A percentile compares a stretch with the other conserved stretches of the same genome.
These are phyloP conservation scores for Gymnocypris eckloni DNA, from an alignment of 2,797 vertebrate species.

Conservation along the genomic window DNA sequence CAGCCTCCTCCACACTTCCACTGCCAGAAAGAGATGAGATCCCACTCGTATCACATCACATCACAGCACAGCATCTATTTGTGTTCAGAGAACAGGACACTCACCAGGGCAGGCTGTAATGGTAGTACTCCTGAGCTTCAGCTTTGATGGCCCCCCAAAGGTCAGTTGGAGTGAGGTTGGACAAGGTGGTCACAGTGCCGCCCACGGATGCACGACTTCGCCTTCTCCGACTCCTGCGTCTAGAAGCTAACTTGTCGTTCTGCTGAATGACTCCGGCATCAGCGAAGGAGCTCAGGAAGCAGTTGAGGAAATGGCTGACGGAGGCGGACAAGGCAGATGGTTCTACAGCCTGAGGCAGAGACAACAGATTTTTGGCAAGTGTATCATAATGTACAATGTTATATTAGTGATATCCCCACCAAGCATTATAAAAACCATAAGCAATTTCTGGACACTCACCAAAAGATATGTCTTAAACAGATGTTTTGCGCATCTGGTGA, in stretches of 20 bases:
- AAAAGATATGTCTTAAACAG: conserved; percentile 93
- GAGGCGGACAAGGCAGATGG: conserved; percentile 90
- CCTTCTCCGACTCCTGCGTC: conserved; percentile 87
- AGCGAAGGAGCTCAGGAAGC: conserved; percentile 91
- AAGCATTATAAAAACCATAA: background rate
- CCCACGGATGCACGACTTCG: conserved; percentile 84
- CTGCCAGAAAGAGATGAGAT: conserved; percentile 72
- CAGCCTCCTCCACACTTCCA: conserved; percentile 86
- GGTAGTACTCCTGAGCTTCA: conserved; percentile 88
- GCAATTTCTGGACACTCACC: conserved; percentile 71
- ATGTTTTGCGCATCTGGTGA: conserved; percentile 93
- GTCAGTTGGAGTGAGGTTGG: conserved; percentile 85
- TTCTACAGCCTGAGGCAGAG: conserved; percentile 84
- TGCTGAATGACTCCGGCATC: conserved; percentile 84
- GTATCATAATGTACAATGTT: background rate
- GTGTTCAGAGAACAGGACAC: conserved; percentile 33
- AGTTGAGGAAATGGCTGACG: conserved; percentile 97
- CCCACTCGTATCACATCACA: conserved; percentile 8
- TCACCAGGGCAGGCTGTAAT: conserved; percentile 86
- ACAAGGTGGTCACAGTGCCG: conserved; percentile 81
- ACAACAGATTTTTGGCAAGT: background rate
- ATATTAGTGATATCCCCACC: background rate
- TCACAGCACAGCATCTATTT: background rate
- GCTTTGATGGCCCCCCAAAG: conserved; percentile 89
- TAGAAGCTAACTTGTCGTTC: conserved; percentile 86